Conservation (phyloP, 2,888 invertebrate genomes). For the Lobophora halterata region DNA sequence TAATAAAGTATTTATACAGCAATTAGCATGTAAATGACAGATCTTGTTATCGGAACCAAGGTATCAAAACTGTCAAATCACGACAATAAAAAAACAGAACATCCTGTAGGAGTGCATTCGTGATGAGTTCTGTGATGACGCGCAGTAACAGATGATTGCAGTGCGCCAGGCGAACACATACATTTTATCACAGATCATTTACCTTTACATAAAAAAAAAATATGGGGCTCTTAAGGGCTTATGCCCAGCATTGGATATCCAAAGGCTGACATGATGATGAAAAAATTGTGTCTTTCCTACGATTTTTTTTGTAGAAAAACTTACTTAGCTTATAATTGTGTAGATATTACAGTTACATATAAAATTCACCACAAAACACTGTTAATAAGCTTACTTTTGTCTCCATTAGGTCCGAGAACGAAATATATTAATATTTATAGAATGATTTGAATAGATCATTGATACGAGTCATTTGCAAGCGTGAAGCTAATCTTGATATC, state of each 20-base stretch:
- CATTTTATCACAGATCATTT: no score
- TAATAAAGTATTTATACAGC: constrained; percentile 14
- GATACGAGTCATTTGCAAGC: constrained; percentile 56
- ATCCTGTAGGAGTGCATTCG: constrained; percentile 53
- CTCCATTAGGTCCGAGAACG: constrained; percentile 74
- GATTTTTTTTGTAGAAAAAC: no score
- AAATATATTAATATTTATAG: constrained; percentile 75
- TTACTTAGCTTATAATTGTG: no score
- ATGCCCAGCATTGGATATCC: no score
- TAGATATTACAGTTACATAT: no score
- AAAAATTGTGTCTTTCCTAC: no score
- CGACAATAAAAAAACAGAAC: constrained; percentile 31
- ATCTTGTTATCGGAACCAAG: constrained; percentile 17
- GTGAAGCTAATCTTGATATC: constrained; percentile 49
- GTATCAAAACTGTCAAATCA: constrained; percentile 10
- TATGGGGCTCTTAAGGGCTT: no score
- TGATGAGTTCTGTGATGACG: constrained; percentile 36
- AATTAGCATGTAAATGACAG: constrained; percentile 25
- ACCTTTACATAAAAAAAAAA: no score
- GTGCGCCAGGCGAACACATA: no score
- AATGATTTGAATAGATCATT: constrained; percentile 71
- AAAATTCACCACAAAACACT: no score
- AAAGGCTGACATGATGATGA: no score
- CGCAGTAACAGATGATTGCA: constrained; percentile 19
- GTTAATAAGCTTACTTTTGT: no score